phyloP scores from a whole-genome alignment of 2,113 vertebrate genomes.

The Ictalurus punctatus region DNA sequence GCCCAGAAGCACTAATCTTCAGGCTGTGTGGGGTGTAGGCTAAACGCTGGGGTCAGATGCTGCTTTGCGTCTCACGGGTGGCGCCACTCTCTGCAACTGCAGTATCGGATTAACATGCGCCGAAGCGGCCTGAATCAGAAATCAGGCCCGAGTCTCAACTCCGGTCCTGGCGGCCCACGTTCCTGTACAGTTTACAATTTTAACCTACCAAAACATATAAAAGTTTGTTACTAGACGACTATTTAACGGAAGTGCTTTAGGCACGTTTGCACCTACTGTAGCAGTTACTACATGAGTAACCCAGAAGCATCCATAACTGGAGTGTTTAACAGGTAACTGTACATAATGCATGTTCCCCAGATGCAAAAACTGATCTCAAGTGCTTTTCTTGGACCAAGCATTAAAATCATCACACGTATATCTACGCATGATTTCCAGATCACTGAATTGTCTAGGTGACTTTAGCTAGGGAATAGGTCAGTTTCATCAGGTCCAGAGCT shows the following conservation, averaged over 20 bases:
- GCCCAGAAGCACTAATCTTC: conserved; percentile 27
- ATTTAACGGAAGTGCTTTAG: not conserved
- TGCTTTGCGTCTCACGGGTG: conserved; percentile 27
- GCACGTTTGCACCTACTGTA: not conserved
- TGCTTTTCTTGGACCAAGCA: not conserved
- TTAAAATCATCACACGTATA: not conserved
- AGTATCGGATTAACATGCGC: not conserved
- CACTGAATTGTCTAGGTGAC: not conserved
- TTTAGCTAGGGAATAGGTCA: not conserved
- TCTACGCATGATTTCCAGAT: not conserved
- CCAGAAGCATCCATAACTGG: not conserved
- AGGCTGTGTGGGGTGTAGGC: conserved; percentile 24
- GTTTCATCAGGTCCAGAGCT: not conserved
- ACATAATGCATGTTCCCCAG: not conserved
- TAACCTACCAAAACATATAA: not conserved
- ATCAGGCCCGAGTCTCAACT: not conserved
- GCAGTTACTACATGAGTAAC: not conserved
- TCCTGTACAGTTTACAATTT: not conserved
- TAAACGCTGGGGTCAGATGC: conserved; percentile 18
- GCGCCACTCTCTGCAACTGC: conserved; percentile 3
- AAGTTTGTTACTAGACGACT: not conserved
- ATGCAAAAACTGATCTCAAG: not conserved
- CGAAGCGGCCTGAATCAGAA: not conserved
- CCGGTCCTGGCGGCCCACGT: not conserved
- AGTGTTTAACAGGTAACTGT: not conserved